Evolutionary conservation across 2,888 invertebrate genomes (phyloP), one percentile per base, ranked within the genome.

Genomic region (Athalia circularis): DNA sequence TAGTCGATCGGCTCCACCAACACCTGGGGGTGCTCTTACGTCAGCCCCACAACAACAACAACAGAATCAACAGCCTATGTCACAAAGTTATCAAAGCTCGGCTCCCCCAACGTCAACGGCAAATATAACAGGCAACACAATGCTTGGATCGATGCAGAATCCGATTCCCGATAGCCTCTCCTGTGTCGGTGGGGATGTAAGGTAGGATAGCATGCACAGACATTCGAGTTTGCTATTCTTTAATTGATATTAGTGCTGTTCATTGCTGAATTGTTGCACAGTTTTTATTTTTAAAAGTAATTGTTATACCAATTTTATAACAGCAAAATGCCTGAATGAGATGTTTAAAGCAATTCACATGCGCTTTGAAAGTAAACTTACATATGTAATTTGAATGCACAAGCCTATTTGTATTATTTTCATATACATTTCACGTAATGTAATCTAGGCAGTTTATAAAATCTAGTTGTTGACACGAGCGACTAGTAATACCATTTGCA

Each of bases 171-270:
- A 92, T 86, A 91, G 91, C 77, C 87, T 93, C 75, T 91, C 92
- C 79, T 92, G 92, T 81, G 92, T 93, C 81, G 92, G 92, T 81
- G 92, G 92, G 65, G 93, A 93, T 87, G 93, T 93, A 81, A 91
- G 93, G 87, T 93, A 90, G 87, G 90, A 84, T 81, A 85, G 87
- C 86, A 88, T 86, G 85, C 81, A 81, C 67, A 75, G 64, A 72
- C 0, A 9, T 48, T 72, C 13, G 59, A 72, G 59, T 47, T 59
- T 72, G 72, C 43, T 59, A 13, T 72, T 59, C 72, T 72, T 72
- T 57, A 72, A 72, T 59, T 15, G 45, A 59, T 72, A 72, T 72
- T 72, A 72, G 45, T 47, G 72, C 13, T 59, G 52, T 59, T 72
- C 3, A 5, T 57, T 57, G 47, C 68, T 68, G 29, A 68, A 68